Evolutionary conservation across 2,113 vertebrate species (phyloP), one percentile per base, ranked within the genome.

Genomic region (Oryzias woworae): DNA sequence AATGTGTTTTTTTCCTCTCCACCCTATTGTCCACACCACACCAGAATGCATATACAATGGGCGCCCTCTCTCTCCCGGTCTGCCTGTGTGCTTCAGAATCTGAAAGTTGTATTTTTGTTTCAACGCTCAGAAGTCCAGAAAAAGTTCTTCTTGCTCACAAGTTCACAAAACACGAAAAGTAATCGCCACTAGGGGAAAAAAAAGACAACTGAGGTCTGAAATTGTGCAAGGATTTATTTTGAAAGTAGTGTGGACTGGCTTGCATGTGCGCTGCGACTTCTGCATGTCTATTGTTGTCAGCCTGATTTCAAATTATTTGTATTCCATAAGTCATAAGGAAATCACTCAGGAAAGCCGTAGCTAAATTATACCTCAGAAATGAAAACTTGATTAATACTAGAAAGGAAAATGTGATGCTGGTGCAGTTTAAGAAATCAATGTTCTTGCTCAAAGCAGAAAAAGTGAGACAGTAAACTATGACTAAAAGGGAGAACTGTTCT

Each of bases 11-110:
- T 90, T 82, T 63, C 77, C 82, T 85, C 83, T 80, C 83, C 66
- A 53, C 84, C 83, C 78, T 84, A 91, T 85, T 91, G 91, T 91
- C 83, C 84, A 86, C 77, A 75, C 75, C 78, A 84, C 75, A 81
- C 76, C 78, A 83, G 77, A 76, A 85, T 83, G 80, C 73, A 80
- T 71, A 78, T 70, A 87, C 84, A 86, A 83, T 81, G 67, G 75
- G 65, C 71, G 65, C 77, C 76, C 78, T 83, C 72, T 86, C 74
- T 73, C 72, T 85, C 75, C 53, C 60, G 22, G 61, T 66, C 49
- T 52, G 78, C 63, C 64, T 75, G 75, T 75, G 58, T 76, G 54
- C 66, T 79, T 43, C 57, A 63, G 13, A 73, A 83, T 74, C 72
- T 49, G 61, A 74, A 75, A 6, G 68, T 58, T 65, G n/a, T 63